Base-by-base conservation (phyloP, 2,113 vertebrate genomes). In the Scomber japonicus region DNA sequence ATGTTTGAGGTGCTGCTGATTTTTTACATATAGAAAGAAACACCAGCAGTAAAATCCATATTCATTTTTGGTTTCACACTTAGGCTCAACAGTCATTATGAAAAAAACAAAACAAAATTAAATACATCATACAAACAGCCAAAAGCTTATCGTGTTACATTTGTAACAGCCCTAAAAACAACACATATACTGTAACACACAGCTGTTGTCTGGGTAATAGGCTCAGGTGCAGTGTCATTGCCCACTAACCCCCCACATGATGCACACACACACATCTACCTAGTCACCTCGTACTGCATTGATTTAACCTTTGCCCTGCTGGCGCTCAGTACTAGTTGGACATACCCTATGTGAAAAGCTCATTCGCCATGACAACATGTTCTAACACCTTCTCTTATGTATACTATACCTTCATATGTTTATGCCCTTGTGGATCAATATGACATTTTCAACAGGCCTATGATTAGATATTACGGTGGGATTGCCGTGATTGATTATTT, bases 171-270 rank as follows among this genome's bases (percentile, higher is more conserved):
- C 35, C 8, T 40, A 40, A 40, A 40, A 40, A 40, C 35, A 40
- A 2, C 6, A 40, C 9, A 9, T 40, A 10, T 17, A 21, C 48
- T 48, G 11, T 27, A 27, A 27, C 24, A 27, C 53, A 50, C 27
- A 48, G 65, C 48, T 65, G 61, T 75, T 82, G 75, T 74, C 51
- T 68, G 8, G 64, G n/a, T 75, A 46, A 80, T 56, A 57, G 72
- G 54, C 70, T 82, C 78, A 79, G 63, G 51, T 69, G 57, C 67
- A 27, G 27, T 27, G 46, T 50, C 75, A 77, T 80, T 67, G 60
- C 31, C 24, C 50, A 31, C 31, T 64, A 30, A 55, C 46, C 66
- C 50, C 12, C 1, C 35, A 21, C 54, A 27, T 27, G 24, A 27
- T 55, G 64, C 57, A 61, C 61, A 48, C 55, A 55, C 57, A 44